Base-by-base conservation (phyloP, 1,140 invertebrate genomes). In the Zaprionus vittiger region DNA sequence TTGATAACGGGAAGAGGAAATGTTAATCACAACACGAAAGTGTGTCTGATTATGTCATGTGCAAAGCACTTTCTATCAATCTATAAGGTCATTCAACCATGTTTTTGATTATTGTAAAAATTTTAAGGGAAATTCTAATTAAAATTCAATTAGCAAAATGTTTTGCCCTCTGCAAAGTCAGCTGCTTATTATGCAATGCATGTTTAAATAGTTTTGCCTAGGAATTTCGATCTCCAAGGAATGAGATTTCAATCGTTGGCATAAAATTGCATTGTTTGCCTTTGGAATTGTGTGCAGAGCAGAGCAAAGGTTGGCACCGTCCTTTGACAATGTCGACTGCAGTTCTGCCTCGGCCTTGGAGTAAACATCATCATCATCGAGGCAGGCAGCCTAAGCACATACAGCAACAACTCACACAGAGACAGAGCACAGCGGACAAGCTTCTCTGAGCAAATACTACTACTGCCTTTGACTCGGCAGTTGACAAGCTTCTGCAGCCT, bases 401-500 rank as follows among this genome's bases (percentile, higher is more conserved):
- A 59, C 17, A 44, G 1, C 24, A n/a, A 56, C 6, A 62, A 0
- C 26, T 24, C 17, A 60, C 34, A 41, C 12, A 14, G 12, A 11
- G 20, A 37, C 56, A 26, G 14, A 47, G 17, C 17, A 54, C 2
- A 24, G 49, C 55, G 17, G 14, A 55, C 41, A 31, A 31, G 28
- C 28, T 24, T 24, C 24, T 5, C 4, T 24, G 24, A 38, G 37
- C 37, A 37, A 15, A n/a, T 37, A 12, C 11, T 69, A 24, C 24
- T 24, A 55, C 41, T 52, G 54, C 11, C 20, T 22, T 24, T 52
- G 49, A 77, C 41, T 52, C 28, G 73, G 14, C 73, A 82, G 74
- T 71, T 65, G 80, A 78, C 65, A 82, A 56, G 34, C 60, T 72
- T 64, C 28, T 52, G 2, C 26, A 9, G 26, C 49, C 61, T 65